Evolutionary conservation across 2,888 invertebrate genomes (phyloP).

Genomic region (Rhagium mordax): DNA sequence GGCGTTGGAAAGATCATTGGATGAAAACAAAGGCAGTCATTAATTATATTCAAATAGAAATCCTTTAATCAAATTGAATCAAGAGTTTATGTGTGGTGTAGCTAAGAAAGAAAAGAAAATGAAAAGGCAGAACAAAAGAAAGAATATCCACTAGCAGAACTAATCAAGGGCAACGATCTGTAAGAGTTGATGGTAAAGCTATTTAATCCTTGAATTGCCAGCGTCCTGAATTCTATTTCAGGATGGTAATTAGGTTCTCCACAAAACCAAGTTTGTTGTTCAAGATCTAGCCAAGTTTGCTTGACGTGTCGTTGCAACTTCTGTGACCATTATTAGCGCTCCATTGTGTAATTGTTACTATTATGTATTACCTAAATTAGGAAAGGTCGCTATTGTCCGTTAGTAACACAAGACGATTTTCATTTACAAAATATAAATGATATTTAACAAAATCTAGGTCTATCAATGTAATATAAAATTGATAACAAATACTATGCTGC

Average conservation of each 20-base stretch:
- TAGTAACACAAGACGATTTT: slow-evolving; percentile 45
- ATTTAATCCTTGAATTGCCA: slow-evolving; percentile 60
- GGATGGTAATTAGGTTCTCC: slow-evolving; percentile 63
- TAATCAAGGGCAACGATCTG: slow-evolving; percentile 55
- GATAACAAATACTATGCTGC: neutral
- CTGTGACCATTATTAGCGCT: slow-evolving; percentile 59
- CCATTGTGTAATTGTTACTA: slow-evolving; percentile 64
- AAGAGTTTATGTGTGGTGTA: slow-evolving; percentile 24
- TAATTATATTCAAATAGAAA: slow-evolving; percentile 10
- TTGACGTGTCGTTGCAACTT: slow-evolving; percentile 63
- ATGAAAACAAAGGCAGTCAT: neutral
- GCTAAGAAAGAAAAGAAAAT: slow-evolving; percentile 10
- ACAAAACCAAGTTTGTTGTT: slow-evolving; percentile 63
- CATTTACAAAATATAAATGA: neutral
- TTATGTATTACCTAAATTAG: slow-evolving; percentile 58
- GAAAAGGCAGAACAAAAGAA: slow-evolving; percentile 39
- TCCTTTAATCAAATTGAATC: slow-evolving; percentile 27
- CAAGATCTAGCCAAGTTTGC: slow-evolving; percentile 60
- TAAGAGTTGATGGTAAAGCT: slow-evolving; percentile 52
- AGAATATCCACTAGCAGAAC: slow-evolving; percentile 47
- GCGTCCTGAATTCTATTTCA: slow-evolving; percentile 56
- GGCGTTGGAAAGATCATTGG: neutral
- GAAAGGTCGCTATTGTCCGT: slow-evolving; percentile 53
- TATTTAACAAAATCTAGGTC: neutral
- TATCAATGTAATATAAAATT: neutral